Evolutionary conservation across 2,113 vertebrate genomes (phyloP), one percentile per base, ranked within the genome.

Genomic region (Megaceryle torquata): DNA sequence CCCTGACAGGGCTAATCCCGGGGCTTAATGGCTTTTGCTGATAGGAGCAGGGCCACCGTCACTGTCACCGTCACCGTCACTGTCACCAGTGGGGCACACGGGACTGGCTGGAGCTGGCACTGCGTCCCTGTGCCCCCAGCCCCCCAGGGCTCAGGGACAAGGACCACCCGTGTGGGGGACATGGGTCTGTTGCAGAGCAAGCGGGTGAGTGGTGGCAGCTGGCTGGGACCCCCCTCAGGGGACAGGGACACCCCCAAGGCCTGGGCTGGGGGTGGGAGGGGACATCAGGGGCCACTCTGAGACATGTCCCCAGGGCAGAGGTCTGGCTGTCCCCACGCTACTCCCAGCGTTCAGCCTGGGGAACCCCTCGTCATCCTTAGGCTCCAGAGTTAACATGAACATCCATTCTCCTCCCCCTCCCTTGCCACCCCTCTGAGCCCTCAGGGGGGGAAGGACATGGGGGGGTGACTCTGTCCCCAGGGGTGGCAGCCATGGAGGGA

Each of bases 391-490:
- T 35, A 81, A 81, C 0, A 0, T 11, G 14, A 50, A 39, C 7
- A 25, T 5, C 50, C 22, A 3, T n/a, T 39, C 33, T 48, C 35
- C 53, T 59, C 35, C 29, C 83, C 26, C 26, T 28, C 39, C 54
- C 25, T 37, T 20, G 20, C 37, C 54, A 35, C 41, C 24, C 25
- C 33, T 33, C 35, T 1, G 6, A 59, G 67, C 46, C n/a, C 19
- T 22, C 5, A 3, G 25, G 1, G 37, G 16, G 26, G 60, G 25
- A 25, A 31, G n/a, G 13, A 71, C 53, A 46, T 22, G 0, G 0
- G 43, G 41, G 21, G 18, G 41, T 44, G 12, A 41, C 46, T 22
- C 24, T 2, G n/a, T 71, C 63, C 46, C 39, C 7, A 6, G 0
- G 13, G 44, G 51, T 61, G 41, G 85, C 76, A 71, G 26, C 48